Percentiles rank a stretch among this genome's conserved stretches.
Evolutionary conservation across 2,888 invertebrate genomes (phyloP).

Genomic region (Leptopilina syphax): DNA sequence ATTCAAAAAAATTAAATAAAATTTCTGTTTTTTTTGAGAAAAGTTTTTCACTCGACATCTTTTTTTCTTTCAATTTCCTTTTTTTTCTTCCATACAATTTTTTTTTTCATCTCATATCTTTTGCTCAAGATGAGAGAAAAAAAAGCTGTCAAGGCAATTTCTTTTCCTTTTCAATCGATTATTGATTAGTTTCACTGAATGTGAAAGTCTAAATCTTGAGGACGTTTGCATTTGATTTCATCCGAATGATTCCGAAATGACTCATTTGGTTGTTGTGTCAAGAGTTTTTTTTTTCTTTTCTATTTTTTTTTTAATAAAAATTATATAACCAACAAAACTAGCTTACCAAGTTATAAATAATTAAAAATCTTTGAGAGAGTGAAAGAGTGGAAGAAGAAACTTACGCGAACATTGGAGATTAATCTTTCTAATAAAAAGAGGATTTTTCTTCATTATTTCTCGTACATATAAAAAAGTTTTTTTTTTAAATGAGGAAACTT

Average conservation of each 20-base stretch:
- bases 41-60: too few species aligned
- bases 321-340: not conserved
- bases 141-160: not conserved
- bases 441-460: conserved; percentile 17
- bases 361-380: not conserved
- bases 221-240: conserved; percentile 34
- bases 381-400: not conserved
- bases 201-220: conserved; percentile 28
- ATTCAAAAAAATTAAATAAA: too few species aligned
- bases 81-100: too few species aligned
- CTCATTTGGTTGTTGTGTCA: conserved; percentile 17
- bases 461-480: conserved; percentile 11
- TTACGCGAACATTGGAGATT: conserved; percentile 16
- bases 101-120: not conserved
- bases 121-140: not conserved
- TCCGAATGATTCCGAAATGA: conserved; percentile 13
- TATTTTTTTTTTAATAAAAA: not conserved
- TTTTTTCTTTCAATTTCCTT: too few species aligned
- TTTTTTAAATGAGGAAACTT: conserved; percentile 9
- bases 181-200: conserved; percentile 31
- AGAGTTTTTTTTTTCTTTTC: not conserved
- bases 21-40: too few species aligned
- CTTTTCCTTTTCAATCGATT: not conserved
- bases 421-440: conserved; percentile 10
- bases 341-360: conserved; percentile 2